Base-by-base conservation (phyloP, 2,797 vertebrate genomes). In the Anableps anableps region DNA sequence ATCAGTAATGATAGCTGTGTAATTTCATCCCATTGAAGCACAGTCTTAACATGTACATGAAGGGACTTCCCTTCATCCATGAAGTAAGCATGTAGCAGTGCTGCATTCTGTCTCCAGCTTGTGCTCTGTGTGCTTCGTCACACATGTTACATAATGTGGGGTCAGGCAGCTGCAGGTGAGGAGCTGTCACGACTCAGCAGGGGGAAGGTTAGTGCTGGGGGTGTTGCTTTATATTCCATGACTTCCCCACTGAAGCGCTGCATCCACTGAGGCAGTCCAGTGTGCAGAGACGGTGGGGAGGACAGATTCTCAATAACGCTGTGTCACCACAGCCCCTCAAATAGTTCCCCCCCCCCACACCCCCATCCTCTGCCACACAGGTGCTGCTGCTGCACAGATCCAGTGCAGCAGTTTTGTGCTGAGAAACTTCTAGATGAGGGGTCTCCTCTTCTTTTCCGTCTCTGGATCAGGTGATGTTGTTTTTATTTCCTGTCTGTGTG, bases 261-360 rank as follows among this genome's bases (percentile, higher is more conserved):
- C 70, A 3, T 48, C 43, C 48, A 14, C 23, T 21, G 38, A 72
- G 76, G 74, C 47, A 51, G 8, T 9, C 58, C 68, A 72, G 82
- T 41, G 23, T 53, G 31, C 16, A 1, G 72, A 83, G 55, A 80
- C 48, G 45, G 31, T 17, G 64, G 70, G 66, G 79, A 78, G 78
- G 72, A 72, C 29, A 60, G 58, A 72, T 41, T 38, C 75, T 92
- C 62, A 83, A 94, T 86, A 95, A 87, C 92, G 93, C 95, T 95
- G 93, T 95, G 93, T 96, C 94, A 96, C 92, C 89, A 88, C 83
- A 88, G 81, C 87, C 88, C 86, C 89, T 92, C 66, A 93, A 90
- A 88, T 92, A 83, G 80, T 81, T 87, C 84, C 80, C 0, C 73
- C 81, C 85, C 83, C 86, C 83, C 36, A 14, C 11, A 48, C 60